A percentile compares a stretch with the other conserved stretches of the same genome.
Evolutionary conservation across 2,888 invertebrate genomes (phyloP).

Genomic region (Cantharis lateralis): DNA sequence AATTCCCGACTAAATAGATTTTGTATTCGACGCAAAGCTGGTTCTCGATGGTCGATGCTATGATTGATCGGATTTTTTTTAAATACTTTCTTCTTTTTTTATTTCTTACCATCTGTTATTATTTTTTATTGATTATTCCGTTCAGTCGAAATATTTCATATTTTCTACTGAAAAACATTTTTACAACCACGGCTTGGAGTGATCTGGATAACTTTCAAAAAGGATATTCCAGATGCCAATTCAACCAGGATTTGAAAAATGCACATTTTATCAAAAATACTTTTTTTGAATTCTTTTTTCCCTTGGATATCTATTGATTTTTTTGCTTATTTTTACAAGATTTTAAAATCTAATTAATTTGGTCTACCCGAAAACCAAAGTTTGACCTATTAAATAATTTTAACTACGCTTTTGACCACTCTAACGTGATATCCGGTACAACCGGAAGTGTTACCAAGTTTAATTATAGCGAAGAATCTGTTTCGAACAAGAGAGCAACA

Average conservation of each 20-base stretch:
- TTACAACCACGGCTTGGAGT: neutral
- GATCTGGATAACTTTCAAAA: no score
- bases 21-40: neutral
- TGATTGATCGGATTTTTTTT: neutral
- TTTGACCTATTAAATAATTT: neutral
- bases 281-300: neutral
- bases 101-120: neutral
- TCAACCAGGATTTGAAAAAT: no score
- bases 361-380: no score
- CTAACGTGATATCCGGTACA: neutral
- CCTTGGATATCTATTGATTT: no score
- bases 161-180: neutral
- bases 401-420: neutral
- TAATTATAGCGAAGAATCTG: neutral
- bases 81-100: neutral
- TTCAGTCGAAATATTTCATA: neutral
- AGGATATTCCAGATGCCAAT: no score
- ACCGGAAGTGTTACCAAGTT: neutral
- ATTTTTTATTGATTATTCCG: neutral
- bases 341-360: neutral
- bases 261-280: no score
- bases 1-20: neutral
- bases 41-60: neutral
- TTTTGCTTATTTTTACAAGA: no score
- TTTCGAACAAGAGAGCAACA: neutral